Evolutionary conservation across 2,113 vertebrate species (phyloP), one percentile per base, ranked within the genome.

Genomic region (Oreochromis aureus): DNA sequence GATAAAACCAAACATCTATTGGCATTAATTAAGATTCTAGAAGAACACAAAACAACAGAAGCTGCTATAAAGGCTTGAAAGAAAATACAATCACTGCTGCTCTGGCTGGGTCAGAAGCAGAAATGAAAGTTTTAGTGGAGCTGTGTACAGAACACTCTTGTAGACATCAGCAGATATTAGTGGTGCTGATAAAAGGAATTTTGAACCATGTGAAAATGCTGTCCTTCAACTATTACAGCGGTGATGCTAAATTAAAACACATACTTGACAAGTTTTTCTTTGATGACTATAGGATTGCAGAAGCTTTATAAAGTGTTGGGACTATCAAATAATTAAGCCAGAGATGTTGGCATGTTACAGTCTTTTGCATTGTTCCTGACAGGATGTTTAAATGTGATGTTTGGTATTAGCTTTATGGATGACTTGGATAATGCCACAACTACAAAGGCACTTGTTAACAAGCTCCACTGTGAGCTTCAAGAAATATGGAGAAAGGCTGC

Each of bases 281-380:
- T 58, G 55, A 27, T 58, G 55, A 58, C 22, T 58, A 58, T 58
- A 27, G 22, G 55, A 58, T 58, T 58, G 55, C 55, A 58, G 55
- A 58, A 27, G 55, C 22, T 27, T 58, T 0, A 58, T 58, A 58
- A 58, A 0, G 0, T 55, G 53, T 22, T 55, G 10, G 10, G 0
- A 55, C 53, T 55, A 22, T 53, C 18, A 0, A 53, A 53, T 53
- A 53, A 10, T 53, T 53, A 53, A 53, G 0, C 51, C 8, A 53
- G 0, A 53, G 1, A 53, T 53, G 0, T 4, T 53, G 18, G 3
- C 3, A 1, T 53, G 51, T 19, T 10, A 53, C 0, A 19, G 0
- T 10, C 3, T 10, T 53, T 2, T 53, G 4, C 8, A 53, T 53
- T 53, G 51, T 53, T 53, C 48, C 48, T 19, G 8, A 53, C 48